Evolutionary conservation across 2,888 invertebrate species (phyloP).

Genomic region (Drosophila phalerata): DNA sequence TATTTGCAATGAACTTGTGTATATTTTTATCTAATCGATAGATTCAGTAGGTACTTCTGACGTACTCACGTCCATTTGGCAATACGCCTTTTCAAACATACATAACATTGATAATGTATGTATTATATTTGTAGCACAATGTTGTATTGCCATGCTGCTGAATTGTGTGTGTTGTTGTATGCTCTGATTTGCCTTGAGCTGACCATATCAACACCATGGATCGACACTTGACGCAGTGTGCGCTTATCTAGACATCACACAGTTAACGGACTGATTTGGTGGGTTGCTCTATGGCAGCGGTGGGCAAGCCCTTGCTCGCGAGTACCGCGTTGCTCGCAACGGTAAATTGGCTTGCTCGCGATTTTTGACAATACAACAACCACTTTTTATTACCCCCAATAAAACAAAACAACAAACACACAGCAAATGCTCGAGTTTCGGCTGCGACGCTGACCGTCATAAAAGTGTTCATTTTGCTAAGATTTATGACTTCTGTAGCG

Average conservation of each 20-base stretch:
- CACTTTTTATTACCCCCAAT: no score
- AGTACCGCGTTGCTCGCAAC: no score
- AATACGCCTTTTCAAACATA: background rate
- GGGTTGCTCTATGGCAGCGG: conserved; percentile 24
- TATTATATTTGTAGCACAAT: conserved; percentile 1
- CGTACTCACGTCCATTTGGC: conserved; percentile 24
- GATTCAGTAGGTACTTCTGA: conserved; percentile 26
- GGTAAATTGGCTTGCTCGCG: no score
- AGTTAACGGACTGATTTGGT: conserved; percentile 36
- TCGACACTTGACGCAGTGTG: conserved; percentile 66
- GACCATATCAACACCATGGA: conserved; percentile 57
- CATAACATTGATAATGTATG: background rate
- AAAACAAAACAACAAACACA: no score
- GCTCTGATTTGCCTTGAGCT: conserved; percentile 35
- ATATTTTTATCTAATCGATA: conserved; percentile 50
- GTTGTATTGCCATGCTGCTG: conserved; percentile 29
- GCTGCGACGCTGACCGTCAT: no score
- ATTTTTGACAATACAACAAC: no score
- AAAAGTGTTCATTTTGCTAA: no score
- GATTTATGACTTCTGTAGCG: no score
- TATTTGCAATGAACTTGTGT: conserved; percentile 12
- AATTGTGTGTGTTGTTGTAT: background rate
- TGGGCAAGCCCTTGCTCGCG: no score
- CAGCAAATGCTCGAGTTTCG: no score
- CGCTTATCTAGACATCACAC: conserved; percentile 51